phyloP scores from a whole-genome alignment of 2,113 vertebrate genomes.

The Thryonomys swinderianus region DNA sequence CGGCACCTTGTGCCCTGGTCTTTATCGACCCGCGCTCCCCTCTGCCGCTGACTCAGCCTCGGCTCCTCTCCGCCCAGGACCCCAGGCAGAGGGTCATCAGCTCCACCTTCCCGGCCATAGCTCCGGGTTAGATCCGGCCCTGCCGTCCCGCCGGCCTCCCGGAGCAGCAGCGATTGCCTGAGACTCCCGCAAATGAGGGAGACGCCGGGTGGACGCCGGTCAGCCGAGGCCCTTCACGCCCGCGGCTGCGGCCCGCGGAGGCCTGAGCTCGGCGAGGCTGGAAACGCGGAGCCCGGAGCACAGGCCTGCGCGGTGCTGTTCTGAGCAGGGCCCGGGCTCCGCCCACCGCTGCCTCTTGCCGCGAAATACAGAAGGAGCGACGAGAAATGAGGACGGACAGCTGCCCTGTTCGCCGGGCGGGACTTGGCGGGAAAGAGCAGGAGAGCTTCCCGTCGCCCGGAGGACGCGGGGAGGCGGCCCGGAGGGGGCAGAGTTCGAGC shows the following conservation, averaged over 20 bases:
- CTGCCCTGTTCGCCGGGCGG: not conserved
- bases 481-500: not conserved
- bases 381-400: not conserved
- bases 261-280: not conserved
- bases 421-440: not conserved
- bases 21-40: not conserved
- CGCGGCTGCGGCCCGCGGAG: not conserved
- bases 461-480: not conserved
- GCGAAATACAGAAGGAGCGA: not conserved
- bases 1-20: not conserved
- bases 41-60: not conserved
- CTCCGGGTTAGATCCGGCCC: not conserved
- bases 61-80: not conserved
- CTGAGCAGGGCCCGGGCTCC: not conserved
- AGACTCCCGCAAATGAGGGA: not conserved
- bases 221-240: fast-evolving
- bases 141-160: not conserved
- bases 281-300: not conserved
- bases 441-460: not conserved
- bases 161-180: fast-evolving
- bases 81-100: fast-evolving
- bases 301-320: not conserved
- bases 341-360: not conserved
- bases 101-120: not conserved
- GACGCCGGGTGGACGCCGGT: not conserved